A percentile compares a stretch with the other conserved stretches of the same genome.
phyloP scores from a whole-genome alignment of 2,797 vertebrate genomes.

The Myotis daubentonii region DNA sequence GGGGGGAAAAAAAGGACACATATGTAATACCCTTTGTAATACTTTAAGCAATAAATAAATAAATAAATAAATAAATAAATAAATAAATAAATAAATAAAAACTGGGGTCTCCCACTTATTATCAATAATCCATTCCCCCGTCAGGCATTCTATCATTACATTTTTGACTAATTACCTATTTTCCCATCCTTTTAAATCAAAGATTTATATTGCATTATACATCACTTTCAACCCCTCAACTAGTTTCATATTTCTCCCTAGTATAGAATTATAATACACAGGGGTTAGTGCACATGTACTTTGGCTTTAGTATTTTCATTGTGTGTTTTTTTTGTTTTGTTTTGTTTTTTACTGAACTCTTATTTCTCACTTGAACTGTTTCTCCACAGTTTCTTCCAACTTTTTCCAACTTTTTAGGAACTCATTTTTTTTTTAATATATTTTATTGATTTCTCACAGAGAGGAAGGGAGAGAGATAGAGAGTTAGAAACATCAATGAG shows the following conservation, averaged over 20 bases:
- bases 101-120: not conserved
- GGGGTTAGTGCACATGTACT: not conserved
- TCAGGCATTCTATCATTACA: not conserved
- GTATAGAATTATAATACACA: not conserved
- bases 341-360: slow-evolving; percentile 27
- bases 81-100: not conserved
- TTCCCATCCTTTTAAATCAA: not conserved
- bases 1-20: too few species aligned
- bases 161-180: not conserved
- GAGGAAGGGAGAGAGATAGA: too few species aligned
- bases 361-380: slow-evolving; percentile 28
- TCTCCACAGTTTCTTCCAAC: not conserved
- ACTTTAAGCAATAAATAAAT: too few species aligned
- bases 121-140: not conserved
- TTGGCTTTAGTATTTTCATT: slow-evolving; percentile 3
- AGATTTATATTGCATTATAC: not conserved
- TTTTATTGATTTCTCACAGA: too few species aligned
- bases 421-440: too few species aligned
- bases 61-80: not conserved
- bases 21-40: too few species aligned
- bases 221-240: not conserved
- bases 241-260: not conserved
- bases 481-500: too few species aligned
- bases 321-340: not conserved
- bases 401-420: slow-evolving; percentile 1